Evolutionary conservation across 1,140 invertebrate genomes (phyloP).

Genomic region (Gyrodactylus salaris): DNA sequence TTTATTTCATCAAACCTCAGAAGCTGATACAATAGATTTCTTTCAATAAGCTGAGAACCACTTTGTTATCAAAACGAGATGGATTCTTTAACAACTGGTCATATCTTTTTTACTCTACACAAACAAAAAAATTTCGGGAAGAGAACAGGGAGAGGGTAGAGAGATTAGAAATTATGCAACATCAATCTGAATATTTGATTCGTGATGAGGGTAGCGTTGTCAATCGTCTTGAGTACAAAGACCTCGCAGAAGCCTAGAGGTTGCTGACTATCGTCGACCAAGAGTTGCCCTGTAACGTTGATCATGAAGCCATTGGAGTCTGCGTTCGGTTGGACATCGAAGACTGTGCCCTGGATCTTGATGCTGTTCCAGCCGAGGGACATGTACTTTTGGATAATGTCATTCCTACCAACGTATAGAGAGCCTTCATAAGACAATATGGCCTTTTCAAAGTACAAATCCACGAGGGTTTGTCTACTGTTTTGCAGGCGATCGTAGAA

Average conservation of each 20-base stretch:
- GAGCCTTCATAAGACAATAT: neutral
- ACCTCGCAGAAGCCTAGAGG: neutral
- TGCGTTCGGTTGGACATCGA: neutral
- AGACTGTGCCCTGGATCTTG: neutral
- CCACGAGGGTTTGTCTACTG: neutral
- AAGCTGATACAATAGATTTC: too few relatives aligned
- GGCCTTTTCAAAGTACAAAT: neutral
- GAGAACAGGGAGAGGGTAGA: too few relatives aligned
- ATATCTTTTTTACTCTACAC: too few relatives aligned
- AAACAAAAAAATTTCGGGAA: too few relatives aligned
- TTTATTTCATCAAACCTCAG: too few relatives aligned
- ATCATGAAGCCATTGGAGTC: neutral
- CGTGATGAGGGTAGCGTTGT: neutral
- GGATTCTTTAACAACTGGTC: too few relatives aligned
- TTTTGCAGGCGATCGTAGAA: neutral
- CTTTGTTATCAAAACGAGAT: too few relatives aligned
- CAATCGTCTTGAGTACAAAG: neutral
- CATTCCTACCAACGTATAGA: neutral
- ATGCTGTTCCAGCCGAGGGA: neutral
- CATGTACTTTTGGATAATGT: neutral
- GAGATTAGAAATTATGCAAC: neutral
- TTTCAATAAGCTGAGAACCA: too few relatives aligned
- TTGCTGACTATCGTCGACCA: neutral
- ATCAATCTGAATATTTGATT: neutral
- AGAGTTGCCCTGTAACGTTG: neutral